Percentiles rank a stretch among this genome's conserved stretches.
These are phyloP conservation scores for Cervus canadensis DNA, from an alignment of 2,113 vertebrate genomes.

Conservation along the genomic window DNA sequence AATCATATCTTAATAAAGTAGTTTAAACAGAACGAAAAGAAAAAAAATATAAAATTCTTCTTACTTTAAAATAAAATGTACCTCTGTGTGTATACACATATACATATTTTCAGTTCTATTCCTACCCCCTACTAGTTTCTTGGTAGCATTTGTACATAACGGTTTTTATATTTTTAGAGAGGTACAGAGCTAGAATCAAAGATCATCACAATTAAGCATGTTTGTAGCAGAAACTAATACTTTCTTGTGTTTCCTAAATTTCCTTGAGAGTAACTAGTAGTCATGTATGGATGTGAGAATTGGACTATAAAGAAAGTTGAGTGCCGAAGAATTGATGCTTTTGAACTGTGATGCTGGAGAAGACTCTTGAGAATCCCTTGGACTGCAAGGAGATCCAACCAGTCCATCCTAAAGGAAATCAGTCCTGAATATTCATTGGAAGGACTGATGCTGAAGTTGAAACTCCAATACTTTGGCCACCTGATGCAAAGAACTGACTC, in stretches of 20 bases:
- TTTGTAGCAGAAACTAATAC: background rate
- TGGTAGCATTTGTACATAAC: background rate
- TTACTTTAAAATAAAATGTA: background rate
- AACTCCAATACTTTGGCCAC: background rate
- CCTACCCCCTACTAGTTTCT: background rate
- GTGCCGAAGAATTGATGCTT: fast-evolving
- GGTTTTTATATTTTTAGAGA: background rate
- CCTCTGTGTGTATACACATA: background rate
- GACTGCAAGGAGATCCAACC: background rate
- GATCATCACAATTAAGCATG: background rate
- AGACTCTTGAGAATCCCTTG: background rate
- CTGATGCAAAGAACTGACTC: background rate
- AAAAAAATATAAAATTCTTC: background rate
- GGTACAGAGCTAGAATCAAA: background rate
- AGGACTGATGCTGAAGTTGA: background rate
- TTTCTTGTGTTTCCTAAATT: background rate
- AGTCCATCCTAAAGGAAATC: background rate
- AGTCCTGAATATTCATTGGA: background rate
- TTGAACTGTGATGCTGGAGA: background rate
- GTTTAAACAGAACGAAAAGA: background rate
- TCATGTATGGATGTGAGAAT: background rate
- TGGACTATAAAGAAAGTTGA: background rate
- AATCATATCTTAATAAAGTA: background rate
- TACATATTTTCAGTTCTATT: background rate
- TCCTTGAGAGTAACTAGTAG: background rate